phyloP scores from a whole-genome alignment of 1,140 invertebrate species.

The Ectropis grisescens region DNA sequence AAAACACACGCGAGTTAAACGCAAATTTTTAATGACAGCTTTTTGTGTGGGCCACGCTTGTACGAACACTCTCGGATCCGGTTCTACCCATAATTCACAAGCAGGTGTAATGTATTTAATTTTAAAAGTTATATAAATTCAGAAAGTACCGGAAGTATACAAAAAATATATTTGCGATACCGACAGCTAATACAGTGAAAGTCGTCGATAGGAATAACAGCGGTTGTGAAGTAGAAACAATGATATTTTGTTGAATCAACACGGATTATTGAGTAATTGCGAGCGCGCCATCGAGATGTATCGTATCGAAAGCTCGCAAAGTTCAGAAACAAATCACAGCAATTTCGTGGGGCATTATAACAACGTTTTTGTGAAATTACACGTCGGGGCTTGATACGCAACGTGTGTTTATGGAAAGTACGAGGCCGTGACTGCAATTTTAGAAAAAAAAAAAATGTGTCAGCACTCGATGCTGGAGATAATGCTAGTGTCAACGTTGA shows the following conservation, averaged over 20 bases:
- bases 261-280: constrained; percentile 47
- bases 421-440: constrained; percentile 3
- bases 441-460: too few relatives aligned
- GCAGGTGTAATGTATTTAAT: too few relatives aligned
- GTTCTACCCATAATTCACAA: too few relatives aligned
- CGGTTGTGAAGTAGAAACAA: constrained; percentile 20
- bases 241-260: constrained; percentile 41
- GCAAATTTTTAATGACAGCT: constrained; percentile 18
- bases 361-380: constrained; percentile 34
- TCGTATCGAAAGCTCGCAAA: constrained; percentile 27
- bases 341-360: constrained; percentile 36
- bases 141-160: too few relatives aligned
- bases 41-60: too few relatives aligned
- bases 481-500: too few relatives aligned
- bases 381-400: constrained; percentile 16
- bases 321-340: constrained; percentile 39
- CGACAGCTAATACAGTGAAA: too few relatives aligned
- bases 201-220: neutral
- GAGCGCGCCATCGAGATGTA: constrained; percentile 8
- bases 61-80: too few relatives aligned
- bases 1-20: constrained; percentile 16
- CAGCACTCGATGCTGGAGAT: too few relatives aligned
- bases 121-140: too few relatives aligned
- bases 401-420: constrained; percentile 27
- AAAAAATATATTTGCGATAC: too few relatives aligned